Evolutionary conservation across 2,113 vertebrate species (phyloP).

Genomic region (Vanacampus margaritifer): DNA sequence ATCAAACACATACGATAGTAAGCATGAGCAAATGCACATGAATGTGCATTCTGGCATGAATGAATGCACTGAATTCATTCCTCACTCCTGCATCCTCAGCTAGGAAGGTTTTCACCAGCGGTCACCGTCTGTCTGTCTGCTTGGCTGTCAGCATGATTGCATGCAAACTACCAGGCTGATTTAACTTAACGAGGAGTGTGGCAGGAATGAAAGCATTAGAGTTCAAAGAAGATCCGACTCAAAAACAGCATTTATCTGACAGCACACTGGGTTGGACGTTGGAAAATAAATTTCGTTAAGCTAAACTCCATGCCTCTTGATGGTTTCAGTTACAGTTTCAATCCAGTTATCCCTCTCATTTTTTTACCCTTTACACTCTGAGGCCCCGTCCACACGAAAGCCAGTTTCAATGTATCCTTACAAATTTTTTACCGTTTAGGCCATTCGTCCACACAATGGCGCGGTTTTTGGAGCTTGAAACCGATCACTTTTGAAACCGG

Average conservation of each 20-base stretch:
- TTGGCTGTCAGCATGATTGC: conserved; percentile 2
- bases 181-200: background rate
- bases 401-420: no score
- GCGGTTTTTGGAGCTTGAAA: no score
- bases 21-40: conserved; percentile 22
- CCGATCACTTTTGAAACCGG: no score
- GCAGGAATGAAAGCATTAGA: background rate
- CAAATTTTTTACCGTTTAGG: no score
- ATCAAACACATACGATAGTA: conserved; percentile 25
- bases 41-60: conserved; percentile 31
- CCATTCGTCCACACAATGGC: no score
- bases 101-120: background rate
- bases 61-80: conserved; percentile 31
- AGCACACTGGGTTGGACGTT: background rate
- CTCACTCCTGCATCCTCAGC: conserved; percentile 1
- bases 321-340: background rate
- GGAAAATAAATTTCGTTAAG: background rate
- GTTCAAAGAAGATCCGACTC: conserved; percentile 5
- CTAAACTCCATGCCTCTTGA: background rate
- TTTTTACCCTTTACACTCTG: background rate
- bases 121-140: background rate
- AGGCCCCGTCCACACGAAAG: no score
- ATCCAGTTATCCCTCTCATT: background rate
- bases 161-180: conserved; percentile 7
- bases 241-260: background rate